Percentiles rank a stretch among this genome's conserved stretches.
Evolutionary conservation across 2,888 invertebrate species (phyloP).

Genomic region (Theretra japonica): DNA sequence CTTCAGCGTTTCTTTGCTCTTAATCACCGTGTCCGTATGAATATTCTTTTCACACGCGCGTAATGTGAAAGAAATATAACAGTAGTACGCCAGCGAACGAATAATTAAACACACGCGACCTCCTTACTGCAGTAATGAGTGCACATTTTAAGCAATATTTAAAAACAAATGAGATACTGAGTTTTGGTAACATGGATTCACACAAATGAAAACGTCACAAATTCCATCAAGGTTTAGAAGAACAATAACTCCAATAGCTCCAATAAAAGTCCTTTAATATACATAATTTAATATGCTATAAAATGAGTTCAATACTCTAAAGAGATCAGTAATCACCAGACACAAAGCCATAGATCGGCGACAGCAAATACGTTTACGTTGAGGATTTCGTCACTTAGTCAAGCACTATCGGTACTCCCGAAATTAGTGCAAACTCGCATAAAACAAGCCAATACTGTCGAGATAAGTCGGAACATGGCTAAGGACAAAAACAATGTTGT

Average conservation of each 20-base stretch:
- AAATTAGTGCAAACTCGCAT: constrained; percentile 13
- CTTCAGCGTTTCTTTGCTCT: constrained; percentile 43
- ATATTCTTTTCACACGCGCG: constrained; percentile 50
- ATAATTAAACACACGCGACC: constrained; percentile 16
- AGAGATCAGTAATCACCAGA: not conserved
- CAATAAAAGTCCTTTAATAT: not conserved
- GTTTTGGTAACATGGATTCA: too few relatives aligned
- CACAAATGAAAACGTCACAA: not conserved
- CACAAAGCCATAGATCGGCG: not conserved
- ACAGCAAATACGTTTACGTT: not conserved
- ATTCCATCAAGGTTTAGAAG: not conserved
- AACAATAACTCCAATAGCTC: not conserved
- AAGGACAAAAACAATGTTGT: constrained; percentile 13
- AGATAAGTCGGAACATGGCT: constrained; percentile 5
- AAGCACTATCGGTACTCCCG: not conserved
- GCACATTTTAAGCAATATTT: not conserved
- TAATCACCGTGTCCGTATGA: constrained; percentile 54
- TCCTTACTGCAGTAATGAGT: constrained; percentile 2
- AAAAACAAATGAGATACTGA: not conserved
- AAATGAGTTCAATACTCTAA: too few relatives aligned
- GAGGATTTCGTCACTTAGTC: not conserved
- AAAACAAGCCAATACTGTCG: not conserved
- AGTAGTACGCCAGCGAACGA: not conserved
- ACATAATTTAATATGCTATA: too few relatives aligned
- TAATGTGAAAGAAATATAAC: constrained; percentile 11